Base-by-base conservation (phyloP, 2,888 invertebrate species). In the Ophion ellenae region DNA sequence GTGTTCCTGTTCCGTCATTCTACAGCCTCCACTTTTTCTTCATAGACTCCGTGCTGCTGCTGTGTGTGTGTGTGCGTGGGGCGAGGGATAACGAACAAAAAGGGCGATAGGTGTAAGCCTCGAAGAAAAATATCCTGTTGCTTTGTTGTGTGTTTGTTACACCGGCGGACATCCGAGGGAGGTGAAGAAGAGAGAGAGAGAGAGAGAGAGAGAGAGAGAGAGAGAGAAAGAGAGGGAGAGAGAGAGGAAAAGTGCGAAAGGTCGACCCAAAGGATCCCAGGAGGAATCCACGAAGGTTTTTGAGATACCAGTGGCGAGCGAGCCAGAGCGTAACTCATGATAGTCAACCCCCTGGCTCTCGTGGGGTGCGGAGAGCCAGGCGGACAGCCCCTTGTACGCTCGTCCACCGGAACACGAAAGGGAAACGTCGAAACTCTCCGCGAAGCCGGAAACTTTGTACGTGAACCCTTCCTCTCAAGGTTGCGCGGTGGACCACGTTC, bases 371-470 rank as follows among this genome's bases (percentile, higher is more conserved):
- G 24, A n/a, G 53, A n/a, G 53, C 5, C 11, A 59, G 24, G 32
- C 6, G 7, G 53, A 64, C 79, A 63, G 47, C 57, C 59, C 36
- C 57, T 67, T 57, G 67, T 63, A 75, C 81, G 70, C 61, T 70
- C 67, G 59, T 86, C 63, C 81, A 61, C 57, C 78, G 78, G 81
- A 81, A 81, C 77, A 80, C 79, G 85, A 83, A 81, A 74, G 77
- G 83, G 83, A 86, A 87, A 85, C 85, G 82, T 85, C 78, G 85
- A 85, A 86, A 86, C 83, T 83, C 70, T 83, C 70, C 63, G 67
- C 71, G 20, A 77, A 77, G 57, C 77, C 76, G 83, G 83, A 86
- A 83, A 77, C 80, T 77, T 79, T 71, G 67, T 81, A 81, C 83
- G 73, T 53, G 28, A 64, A 76, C 11, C 80, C 80, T 76, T 63